phyloP scores from a whole-genome alignment of 2,888 invertebrate species.

The Acrobasis consociella region DNA sequence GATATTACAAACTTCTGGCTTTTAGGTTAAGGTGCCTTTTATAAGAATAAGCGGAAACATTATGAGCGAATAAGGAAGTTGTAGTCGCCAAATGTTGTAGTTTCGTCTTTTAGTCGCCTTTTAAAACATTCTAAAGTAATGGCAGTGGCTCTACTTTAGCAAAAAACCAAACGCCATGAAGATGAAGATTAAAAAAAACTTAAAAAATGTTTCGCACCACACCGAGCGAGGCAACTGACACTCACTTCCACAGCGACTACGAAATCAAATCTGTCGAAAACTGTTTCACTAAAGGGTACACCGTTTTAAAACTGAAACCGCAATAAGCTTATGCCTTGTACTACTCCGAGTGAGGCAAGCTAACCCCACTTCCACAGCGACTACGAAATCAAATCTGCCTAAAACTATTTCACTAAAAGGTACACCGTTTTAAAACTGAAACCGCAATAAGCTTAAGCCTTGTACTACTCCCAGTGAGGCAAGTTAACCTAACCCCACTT shows the following conservation, averaged over 20 bases:
- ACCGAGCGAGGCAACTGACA: constrained; percentile 13
- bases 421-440: constrained; percentile 24
- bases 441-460: constrained; percentile 6
- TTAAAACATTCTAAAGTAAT: too few relatives aligned
- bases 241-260: constrained; percentile 14
- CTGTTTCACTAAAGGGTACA: constrained; percentile 23
- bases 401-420: constrained; percentile 24
- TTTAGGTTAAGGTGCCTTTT: not conserved
- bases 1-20: constrained; percentile 25
- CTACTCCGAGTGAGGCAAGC: constrained; percentile 8
- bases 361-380: constrained; percentile 19
- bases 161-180: too few relatives aligned
- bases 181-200: too few relatives aligned
- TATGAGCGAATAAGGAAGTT: too few relatives aligned
- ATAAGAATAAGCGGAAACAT: constrained; percentile 1
- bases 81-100: too few relatives aligned
- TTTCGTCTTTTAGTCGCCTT: too few relatives aligned
- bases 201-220: not conserved
- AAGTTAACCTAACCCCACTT: too few relatives aligned
- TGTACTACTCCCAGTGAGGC: not conserved
- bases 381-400: constrained; percentile 5
- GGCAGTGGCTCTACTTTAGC: too few relatives aligned
- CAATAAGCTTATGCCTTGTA: constrained; percentile 2
- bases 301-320: constrained; percentile 20
- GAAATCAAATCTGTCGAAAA: constrained; percentile 15